Evolutionary conservation across 1,140 invertebrate genomes (phyloP).

Genomic region (Phenacoccus solenopsis): DNA sequence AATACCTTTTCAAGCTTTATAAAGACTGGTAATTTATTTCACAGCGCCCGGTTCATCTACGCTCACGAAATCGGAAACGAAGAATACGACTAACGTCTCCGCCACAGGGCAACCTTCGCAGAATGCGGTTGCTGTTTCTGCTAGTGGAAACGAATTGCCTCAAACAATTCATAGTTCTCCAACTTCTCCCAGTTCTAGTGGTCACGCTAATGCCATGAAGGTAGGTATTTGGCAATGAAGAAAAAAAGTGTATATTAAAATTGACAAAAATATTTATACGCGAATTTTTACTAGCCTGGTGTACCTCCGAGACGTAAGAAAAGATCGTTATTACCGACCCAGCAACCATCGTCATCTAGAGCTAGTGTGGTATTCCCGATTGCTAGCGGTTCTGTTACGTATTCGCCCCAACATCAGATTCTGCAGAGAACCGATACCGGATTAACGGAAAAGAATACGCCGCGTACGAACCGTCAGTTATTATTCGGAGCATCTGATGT

Average conservation of each 20-base stretch:
- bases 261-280: too few relatives aligned
- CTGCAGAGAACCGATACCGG: slow-evolving; percentile 28
- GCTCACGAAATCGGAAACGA: not conserved
- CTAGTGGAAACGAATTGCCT: not conserved
- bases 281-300: slow-evolving; percentile 12
- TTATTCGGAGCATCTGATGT: too few relatives aligned
- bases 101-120: not conserved
- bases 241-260: not conserved
- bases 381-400: slow-evolving; percentile 30
- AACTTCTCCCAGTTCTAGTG: not conserved
- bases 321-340: slow-evolving; percentile 44
- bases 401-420: slow-evolving; percentile 33
- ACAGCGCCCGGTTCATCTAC: not conserved
- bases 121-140: not conserved
- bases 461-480: not conserved
- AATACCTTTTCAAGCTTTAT: too few relatives aligned
- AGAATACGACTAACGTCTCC: not conserved
- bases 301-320: slow-evolving; percentile 25
- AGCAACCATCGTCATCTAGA: slow-evolving; percentile 52
- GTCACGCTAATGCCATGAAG: not conserved
- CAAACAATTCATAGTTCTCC: not conserved
- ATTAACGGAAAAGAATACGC: not conserved
- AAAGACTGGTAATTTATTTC: too few relatives aligned
- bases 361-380: slow-evolving; percentile 64
- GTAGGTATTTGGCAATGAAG: too few relatives aligned